Evolutionary conservation across 1,140 invertebrate species (phyloP).

Genomic region (Pentalonia nigronervosa): DNA sequence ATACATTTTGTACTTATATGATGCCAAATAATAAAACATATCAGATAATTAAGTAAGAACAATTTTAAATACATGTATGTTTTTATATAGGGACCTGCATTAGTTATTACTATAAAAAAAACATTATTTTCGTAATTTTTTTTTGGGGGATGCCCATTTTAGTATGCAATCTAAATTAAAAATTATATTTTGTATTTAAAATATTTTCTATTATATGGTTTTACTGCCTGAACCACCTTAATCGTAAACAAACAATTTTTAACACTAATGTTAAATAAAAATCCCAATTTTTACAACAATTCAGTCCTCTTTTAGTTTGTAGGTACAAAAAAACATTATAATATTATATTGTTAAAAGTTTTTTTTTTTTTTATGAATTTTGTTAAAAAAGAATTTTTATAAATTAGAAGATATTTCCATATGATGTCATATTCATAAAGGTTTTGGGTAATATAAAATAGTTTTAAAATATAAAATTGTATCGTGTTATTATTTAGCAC

Average conservation of each 20-base stretch:
- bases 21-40: neutral
- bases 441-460: neutral
- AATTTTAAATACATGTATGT: neutral
- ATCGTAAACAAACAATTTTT: neutral
- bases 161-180: slow-evolving; percentile 1
- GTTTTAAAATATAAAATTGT: neutral
- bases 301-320: neutral
- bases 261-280: neutral
- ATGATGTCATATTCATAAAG: neutral
- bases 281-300: neutral
- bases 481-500: neutral
- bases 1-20: neutral
- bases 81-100: neutral
- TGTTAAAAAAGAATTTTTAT: neutral
- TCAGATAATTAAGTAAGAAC: neutral
- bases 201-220: neutral
- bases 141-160: neutral
- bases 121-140: neutral
- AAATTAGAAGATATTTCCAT: neutral
- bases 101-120: neutral
- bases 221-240: neutral
- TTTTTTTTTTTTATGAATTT: neutral
- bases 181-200: neutral
- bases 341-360: neutral
- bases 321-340: neutral